Conservation (phyloP, 2,797 vertebrate genomes). For the Ambastaia sidthimunki region DNA sequence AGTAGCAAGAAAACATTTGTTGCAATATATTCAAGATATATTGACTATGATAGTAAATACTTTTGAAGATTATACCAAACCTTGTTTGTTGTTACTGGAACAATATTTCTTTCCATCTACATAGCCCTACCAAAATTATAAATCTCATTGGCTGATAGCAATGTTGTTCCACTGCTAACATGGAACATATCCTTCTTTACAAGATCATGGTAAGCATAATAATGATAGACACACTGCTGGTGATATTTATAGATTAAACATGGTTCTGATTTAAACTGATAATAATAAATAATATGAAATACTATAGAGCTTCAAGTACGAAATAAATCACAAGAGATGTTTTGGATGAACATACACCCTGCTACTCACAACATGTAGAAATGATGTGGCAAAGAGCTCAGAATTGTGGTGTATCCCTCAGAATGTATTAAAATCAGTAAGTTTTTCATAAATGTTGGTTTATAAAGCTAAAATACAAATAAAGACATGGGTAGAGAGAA, state of each 20-base stretch:
- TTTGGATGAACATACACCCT: not conserved
- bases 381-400: conserved; percentile 37
- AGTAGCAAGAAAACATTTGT: conserved; percentile 42
- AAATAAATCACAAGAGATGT: not conserved
- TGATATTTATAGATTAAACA: too few species aligned
- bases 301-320: not conserved
- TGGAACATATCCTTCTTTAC: not conserved
- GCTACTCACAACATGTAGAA: conserved; percentile 2
- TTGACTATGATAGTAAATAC: not conserved
- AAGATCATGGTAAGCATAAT: not conserved
- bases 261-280: not conserved
- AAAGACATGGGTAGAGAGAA: conserved; percentile 61
- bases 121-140: too few species aligned
- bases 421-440: conserved; percentile 72
- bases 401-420: conserved; percentile 41
- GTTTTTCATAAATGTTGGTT: conserved; percentile 62
- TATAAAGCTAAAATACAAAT: conserved; percentile 73
- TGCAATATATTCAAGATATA: conserved; percentile 29
- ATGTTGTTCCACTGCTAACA: not conserved
- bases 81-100: too few species aligned
- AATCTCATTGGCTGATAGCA: too few species aligned
- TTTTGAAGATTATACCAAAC: not conserved
- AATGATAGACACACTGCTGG: not conserved
- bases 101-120: too few species aligned
- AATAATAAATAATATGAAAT: not conserved